A percentile compares a stretch with the other conserved stretches of the same genome.
Conservation (phyloP, 2,113 vertebrate species). For the Brachypodius melanocephalos region DNA sequence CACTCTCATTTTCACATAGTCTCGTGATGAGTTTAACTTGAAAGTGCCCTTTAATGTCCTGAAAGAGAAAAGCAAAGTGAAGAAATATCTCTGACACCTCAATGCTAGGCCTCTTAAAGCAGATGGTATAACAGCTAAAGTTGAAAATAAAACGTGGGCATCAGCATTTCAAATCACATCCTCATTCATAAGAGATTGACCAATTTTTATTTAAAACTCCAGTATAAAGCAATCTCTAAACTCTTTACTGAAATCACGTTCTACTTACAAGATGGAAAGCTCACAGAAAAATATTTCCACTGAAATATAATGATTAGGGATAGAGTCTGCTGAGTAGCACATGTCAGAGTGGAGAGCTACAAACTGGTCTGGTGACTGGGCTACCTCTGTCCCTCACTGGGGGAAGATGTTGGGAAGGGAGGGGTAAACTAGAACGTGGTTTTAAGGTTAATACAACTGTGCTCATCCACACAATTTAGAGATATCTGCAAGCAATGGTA, state of each 20-base stretch:
- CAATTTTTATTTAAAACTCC: neutral
- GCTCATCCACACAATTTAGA: neutral
- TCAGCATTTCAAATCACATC: neutral
- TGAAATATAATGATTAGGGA: neutral
- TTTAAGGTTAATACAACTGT: neutral
- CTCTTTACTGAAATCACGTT: neutral
- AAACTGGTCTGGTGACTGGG: neutral
- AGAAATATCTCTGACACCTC: constrained; percentile 35
- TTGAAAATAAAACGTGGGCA: neutral
- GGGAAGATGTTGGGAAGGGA: neutral
- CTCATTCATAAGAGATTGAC: neutral
- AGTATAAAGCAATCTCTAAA: neutral
- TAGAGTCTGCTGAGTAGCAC: neutral
- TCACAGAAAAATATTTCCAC: neutral
- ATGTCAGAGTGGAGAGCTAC: neutral
- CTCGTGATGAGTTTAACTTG: constrained; percentile 49
- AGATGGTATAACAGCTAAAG: neutral
- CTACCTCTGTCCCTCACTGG: neutral
- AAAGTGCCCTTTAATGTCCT: constrained; percentile 67
- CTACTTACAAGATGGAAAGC: neutral
- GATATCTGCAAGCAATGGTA: neutral
- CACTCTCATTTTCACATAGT: constrained; percentile 61
- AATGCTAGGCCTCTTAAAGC: neutral
- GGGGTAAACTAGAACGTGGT: accelerated
- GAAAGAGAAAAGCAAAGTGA: constrained; percentile 47